phyloP scores from a whole-genome alignment of 2,113 vertebrate genomes.

The Laticauda laticaudata region DNA sequence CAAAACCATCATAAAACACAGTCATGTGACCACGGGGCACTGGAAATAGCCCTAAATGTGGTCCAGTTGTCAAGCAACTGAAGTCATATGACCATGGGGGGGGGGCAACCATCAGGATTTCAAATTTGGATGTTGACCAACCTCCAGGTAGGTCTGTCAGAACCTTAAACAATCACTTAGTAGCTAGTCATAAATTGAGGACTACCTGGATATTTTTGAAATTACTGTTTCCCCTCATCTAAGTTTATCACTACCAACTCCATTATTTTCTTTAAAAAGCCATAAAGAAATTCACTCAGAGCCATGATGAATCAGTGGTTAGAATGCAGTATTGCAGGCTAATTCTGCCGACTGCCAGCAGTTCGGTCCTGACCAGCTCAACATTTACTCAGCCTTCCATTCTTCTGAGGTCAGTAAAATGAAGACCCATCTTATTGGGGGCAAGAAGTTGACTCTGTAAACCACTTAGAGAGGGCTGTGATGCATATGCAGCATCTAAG shows the following conservation, averaged over 20 bases:
- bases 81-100: not conserved
- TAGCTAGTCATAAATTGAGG: not conserved
- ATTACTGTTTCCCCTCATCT: not conserved
- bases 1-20: too few species aligned
- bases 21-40: too few species aligned
- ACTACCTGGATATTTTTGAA: not conserved
- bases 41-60: not conserved
- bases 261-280: not conserved
- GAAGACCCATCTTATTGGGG: not conserved
- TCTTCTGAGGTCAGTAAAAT: not conserved
- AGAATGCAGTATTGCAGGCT: not conserved
- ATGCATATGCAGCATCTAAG: not conserved
- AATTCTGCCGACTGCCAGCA: not conserved
- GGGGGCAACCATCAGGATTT: not conserved
- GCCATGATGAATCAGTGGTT: not conserved
- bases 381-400: not conserved
- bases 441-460: not conserved
- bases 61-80: not conserved
- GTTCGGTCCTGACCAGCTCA: not conserved
- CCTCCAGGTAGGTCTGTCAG: not conserved
- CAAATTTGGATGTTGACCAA: not conserved
- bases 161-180: not conserved
- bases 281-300: not conserved
- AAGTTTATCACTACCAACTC: not conserved
- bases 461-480: not conserved